These are phyloP conservation scores for Acanthochromis polyacanthus DNA, from an alignment of 2,113 vertebrate genomes.

Conservation along the genomic window DNA sequence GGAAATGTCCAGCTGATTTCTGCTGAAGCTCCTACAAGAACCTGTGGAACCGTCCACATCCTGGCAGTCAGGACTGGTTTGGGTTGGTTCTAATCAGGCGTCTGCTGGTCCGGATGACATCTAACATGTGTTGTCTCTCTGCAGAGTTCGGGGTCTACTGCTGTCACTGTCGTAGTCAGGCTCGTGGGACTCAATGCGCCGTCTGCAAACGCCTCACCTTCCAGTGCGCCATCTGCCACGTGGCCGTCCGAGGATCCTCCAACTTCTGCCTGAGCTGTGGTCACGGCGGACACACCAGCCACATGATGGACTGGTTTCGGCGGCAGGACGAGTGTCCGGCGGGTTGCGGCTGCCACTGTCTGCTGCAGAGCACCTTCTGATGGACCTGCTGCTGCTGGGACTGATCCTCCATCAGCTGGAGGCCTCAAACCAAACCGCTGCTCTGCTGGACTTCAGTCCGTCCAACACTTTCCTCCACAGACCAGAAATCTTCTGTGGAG, in stretches of 20 bases:
- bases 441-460: too few species aligned
- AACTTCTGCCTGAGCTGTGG: conserved; percentile 98
- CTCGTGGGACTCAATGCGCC: conserved; percentile 93
- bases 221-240: conserved; percentile 97
- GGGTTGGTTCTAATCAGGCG: too few species aligned
- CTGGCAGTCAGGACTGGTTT: too few species aligned
- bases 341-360: conserved; percentile 95
- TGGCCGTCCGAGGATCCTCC: conserved; percentile 95
- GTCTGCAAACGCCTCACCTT: conserved; percentile 96
- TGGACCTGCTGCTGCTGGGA: background rate
- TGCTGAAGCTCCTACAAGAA: too few species aligned
- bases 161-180: conserved; percentile 96
- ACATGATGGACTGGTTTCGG: conserved; percentile 99
- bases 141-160: conserved; percentile 97
- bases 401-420: background rate
- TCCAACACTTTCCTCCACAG: too few species aligned
- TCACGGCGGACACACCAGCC: conserved; percentile 95
- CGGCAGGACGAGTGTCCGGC: conserved; percentile 96
- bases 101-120: too few species aligned
- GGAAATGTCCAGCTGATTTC: too few species aligned
- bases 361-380: conserved; percentile 97
- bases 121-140: background rate
- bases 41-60: too few species aligned
- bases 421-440: too few species aligned
- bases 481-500: too few species aligned